A percentile compares a stretch with the other conserved stretches of the same genome.
These are phyloP conservation scores for Andinoacara biseriatus DNA, from an alignment of 2,113 vertebrate genomes.

Conservation along the genomic window DNA sequence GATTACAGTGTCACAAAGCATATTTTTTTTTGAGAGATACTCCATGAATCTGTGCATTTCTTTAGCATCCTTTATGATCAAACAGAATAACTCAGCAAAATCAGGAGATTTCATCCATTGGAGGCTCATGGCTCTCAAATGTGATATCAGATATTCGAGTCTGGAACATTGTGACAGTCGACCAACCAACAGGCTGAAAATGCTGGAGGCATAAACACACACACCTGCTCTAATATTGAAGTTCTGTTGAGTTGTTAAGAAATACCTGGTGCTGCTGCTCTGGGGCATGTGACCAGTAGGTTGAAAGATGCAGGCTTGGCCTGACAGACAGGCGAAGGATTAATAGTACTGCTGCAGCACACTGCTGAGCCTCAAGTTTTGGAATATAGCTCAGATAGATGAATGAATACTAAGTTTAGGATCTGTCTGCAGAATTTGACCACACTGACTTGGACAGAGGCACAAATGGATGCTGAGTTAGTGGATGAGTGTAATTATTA, in stretches of 20 bases:
- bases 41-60: neutral
- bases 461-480: neutral
- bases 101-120: neutral
- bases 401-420: neutral
- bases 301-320: neutral
- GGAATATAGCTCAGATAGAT: neutral
- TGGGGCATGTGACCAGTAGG: neutral
- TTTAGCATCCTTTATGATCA: neutral
- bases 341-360: neutral
- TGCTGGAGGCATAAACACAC: neutral
- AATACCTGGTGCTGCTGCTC: neutral
- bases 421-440: neutral
- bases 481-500: neutral
- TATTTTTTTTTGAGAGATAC: neutral
- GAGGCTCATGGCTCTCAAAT: neutral
- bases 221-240: neutral
- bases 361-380: neutral
- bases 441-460: neutral
- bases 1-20: neutral
- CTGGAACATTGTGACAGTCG: neutral
- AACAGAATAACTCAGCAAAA: neutral
- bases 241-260: neutral
- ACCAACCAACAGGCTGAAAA: neutral
- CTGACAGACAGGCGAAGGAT: conserved; percentile 32
- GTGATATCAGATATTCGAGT: neutral